These are phyloP conservation scores for Abrostola tripartita DNA, from an alignment of 2,888 invertebrate genomes.

Conservation along the genomic window DNA sequence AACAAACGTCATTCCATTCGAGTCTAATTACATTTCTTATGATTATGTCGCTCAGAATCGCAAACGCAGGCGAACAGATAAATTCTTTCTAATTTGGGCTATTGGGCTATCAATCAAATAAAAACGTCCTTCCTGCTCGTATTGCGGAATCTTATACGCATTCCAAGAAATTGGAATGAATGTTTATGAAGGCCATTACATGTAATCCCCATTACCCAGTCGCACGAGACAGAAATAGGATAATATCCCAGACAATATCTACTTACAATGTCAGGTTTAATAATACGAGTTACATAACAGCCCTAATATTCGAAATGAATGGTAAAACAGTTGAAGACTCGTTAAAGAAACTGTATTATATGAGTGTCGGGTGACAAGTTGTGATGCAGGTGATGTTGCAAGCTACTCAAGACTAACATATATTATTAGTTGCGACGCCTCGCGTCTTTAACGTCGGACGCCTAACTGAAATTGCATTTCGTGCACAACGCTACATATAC, in stretches of 20 bases:
- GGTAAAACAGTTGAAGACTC: slow-evolving; percentile 5
- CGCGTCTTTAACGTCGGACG: slow-evolving; percentile 44
- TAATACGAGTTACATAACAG: slow-evolving; percentile 7
- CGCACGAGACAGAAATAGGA: slow-evolving; percentile 10
- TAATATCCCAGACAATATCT: slow-evolving; percentile 9
- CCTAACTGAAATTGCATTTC: slow-evolving; percentile 58
- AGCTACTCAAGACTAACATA: slow-evolving; percentile 55
- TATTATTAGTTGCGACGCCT: slow-evolving; percentile 53
- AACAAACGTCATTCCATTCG: slow-evolving; percentile 1
- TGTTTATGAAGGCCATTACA: slow-evolving; percentile 25
- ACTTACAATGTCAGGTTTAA: slow-evolving; percentile 16
- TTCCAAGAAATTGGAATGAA: slow-evolving; percentile 25
- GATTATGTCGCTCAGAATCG: slow-evolving; percentile 1
- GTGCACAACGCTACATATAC: slow-evolving; percentile 30
- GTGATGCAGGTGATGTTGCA: slow-evolving; percentile 43
- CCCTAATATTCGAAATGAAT: slow-evolving; percentile 1
- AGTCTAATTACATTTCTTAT: background rate
- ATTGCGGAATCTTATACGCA: slow-evolving; percentile 7
- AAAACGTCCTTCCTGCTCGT: slow-evolving; percentile 8
- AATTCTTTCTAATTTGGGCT: slow-evolving; percentile 5
- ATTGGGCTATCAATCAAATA: slow-evolving; percentile 16
- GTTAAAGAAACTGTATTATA: slow-evolving; percentile 5
- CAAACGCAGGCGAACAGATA: background rate
- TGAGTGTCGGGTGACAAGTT: slow-evolving; percentile 16
- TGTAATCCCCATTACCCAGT: slow-evolving; percentile 22